phyloP scores from a whole-genome alignment of 2,888 invertebrate species.

The Drosophila tanythrix region DNA sequence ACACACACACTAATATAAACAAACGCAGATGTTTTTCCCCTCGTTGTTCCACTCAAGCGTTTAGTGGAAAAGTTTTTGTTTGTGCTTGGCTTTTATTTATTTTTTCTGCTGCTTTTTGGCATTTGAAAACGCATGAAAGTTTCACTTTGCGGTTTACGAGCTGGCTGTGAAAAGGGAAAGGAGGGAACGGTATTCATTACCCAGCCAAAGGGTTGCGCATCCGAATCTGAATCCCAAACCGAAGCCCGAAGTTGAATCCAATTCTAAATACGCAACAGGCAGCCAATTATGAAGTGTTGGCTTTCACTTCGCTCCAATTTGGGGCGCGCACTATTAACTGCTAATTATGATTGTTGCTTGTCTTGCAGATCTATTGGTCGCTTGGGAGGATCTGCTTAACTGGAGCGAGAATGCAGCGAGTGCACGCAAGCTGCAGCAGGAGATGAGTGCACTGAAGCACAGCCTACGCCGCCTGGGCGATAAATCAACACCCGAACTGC shows the following conservation, averaged over 20 bases:
- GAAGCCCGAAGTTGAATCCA: neutral
- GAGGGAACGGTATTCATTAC: constrained; percentile 59
- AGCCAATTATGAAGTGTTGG: constrained; percentile 24
- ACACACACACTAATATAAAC: neutral
- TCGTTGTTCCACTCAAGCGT: constrained; percentile 14
- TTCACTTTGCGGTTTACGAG: constrained; percentile 30
- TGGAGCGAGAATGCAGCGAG: constrained; percentile 85
- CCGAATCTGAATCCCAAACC: constrained; percentile 2
- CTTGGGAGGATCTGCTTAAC: constrained; percentile 85
- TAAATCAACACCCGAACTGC: constrained; percentile 77
- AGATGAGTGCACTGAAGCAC: constrained; percentile 84
- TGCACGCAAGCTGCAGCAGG: constrained; percentile 85
- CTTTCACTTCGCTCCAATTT: constrained; percentile 35
- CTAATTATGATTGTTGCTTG: constrained; percentile 8
- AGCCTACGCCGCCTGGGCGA: constrained; percentile 83
- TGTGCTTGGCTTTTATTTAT: constrained; percentile 2
- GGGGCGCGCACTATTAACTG: constrained; percentile 40
- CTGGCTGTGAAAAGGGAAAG: constrained; percentile 22
- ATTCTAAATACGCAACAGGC: constrained; percentile 2
- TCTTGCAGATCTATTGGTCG: constrained; percentile 84
- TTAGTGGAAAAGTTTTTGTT: constrained; percentile 35
- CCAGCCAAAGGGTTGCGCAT: constrained; percentile 46
- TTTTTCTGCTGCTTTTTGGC: constrained; percentile 20
- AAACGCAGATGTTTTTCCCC: neutral
- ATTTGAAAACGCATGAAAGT: constrained; percentile 36